Base-by-base conservation (phyloP, 2,888 invertebrate genomes). In the Drosophila macrospina region DNA sequence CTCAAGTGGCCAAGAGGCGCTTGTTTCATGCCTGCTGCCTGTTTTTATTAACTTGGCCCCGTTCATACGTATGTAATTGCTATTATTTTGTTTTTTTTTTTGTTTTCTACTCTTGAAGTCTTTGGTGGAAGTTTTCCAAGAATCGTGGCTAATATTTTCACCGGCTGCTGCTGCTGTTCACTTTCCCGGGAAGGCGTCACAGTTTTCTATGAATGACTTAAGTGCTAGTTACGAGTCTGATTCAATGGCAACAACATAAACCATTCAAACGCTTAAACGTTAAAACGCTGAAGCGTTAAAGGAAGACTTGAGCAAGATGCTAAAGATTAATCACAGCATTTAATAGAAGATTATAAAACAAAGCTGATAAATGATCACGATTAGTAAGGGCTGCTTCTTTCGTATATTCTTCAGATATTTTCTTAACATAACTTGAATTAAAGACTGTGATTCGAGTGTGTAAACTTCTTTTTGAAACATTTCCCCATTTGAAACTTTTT, bases 11-110 rank as follows among this genome's bases (percentile, higher is more conserved):
- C 54, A 62, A 77, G 62, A 48, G 61, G 66, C 66, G 55, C 78
- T 56, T 69, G 37, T 48, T 59, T 63, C 36, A 61, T 20, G 20
- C 45, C 51, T 48, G 24, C 45, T 50, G 51, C 42, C 44, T 37
- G 39, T 56, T 84, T 78, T 86, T 86, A 80, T 80, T 80, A 66
- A 75, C 66, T 34, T 48, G 59, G 39, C 30, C 60, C 48, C 47
- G 54, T 28, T 66, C 62, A 68, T 60, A 65, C 3, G 20, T 55
- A 54, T 86, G 80, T 88, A 88, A 86, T 82, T 88, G 86, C 86
- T 79, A 88, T 77, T 80, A 77, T 77, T 71, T 84, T n/a, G n/a
- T n/a, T n/a, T n/a, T n/a, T n/a, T n/a, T n/a, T n/a, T n/a, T n/a
- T n/a, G n/a, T n/a, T n/a, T 64, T 65, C 59, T 51, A 11, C 10